phyloP scores from a whole-genome alignment of 2,113 vertebrate species.

The Erythrolamprus reginae region DNA sequence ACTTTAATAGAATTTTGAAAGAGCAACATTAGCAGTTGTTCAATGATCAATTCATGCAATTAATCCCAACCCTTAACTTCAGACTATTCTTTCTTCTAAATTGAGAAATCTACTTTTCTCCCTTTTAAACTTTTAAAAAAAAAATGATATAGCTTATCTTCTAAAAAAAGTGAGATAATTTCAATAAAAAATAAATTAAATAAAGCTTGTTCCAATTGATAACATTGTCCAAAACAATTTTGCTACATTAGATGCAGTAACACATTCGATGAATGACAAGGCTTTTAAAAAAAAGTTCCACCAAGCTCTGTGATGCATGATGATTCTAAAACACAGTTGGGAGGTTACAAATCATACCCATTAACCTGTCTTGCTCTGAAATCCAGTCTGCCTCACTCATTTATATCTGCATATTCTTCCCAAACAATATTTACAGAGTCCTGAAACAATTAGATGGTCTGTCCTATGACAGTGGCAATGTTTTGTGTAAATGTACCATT shows the following conservation, averaged over 20 bases:
- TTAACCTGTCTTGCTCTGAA: neutral
- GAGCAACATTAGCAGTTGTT: conserved; percentile 6
- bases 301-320: neutral
- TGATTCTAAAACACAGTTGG: neutral
- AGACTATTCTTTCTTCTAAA: neutral
- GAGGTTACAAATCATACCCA: neutral
- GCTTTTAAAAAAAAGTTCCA: neutral
- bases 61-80: neutral
- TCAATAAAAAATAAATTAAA: neutral
- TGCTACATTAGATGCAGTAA: neutral
- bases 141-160: too few species aligned
- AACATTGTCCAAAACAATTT: neutral
- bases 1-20: conserved; percentile 68
- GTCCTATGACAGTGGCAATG: neutral
- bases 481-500: conserved; percentile 8
- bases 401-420: neutral
- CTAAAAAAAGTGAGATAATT: neutral
- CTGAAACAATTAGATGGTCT: neutral
- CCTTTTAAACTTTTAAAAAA: neutral
- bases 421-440: conserved; percentile 9
- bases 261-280: neutral
- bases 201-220: neutral
- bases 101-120: neutral
- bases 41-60: conserved; percentile 5
- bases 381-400: conserved; percentile 1